A percentile compares a stretch with the other conserved stretches of the same genome.
These are phyloP conservation scores for Rotaria socialis DNA, from an alignment of 2,888 invertebrate genomes.

Conservation along the genomic window DNA sequence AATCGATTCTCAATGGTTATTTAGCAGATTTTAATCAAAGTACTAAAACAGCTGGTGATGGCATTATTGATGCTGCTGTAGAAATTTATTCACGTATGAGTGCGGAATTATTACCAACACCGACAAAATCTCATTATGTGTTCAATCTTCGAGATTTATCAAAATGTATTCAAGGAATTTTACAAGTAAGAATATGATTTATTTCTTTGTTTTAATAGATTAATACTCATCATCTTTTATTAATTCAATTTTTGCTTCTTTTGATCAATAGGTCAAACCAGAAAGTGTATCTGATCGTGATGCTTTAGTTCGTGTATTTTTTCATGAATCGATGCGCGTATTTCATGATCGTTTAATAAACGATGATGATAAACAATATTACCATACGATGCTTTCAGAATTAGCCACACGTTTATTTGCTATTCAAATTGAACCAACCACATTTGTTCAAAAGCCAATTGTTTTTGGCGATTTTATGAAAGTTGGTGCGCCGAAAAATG, in stretches of 20 bases:
- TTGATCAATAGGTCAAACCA: conserved; percentile 1
- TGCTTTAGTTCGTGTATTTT: conserved; percentile 57
- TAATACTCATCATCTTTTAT: too few species aligned
- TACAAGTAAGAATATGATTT: conserved; percentile 35
- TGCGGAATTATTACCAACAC: conserved; percentile 59
- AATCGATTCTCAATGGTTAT: conserved; percentile 71
- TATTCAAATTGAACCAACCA: conserved; percentile 57
- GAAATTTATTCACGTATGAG: conserved; percentile 60
- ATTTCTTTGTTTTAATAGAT: too few species aligned
- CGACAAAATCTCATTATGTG: conserved; percentile 60
- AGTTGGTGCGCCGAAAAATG: conserved; percentile 69
- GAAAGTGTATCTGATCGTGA: conserved; percentile 42
- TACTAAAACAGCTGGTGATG: conserved; percentile 55
- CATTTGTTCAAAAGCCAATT: conserved; percentile 60
- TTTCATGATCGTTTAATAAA: conserved; percentile 60
- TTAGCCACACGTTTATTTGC: conserved; percentile 58
- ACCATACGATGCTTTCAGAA: conserved; percentile 57
- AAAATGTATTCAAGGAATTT: conserved; percentile 75
- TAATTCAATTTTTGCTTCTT: background rate
- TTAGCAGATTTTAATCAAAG: conserved; percentile 71
- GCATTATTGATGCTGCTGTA: conserved; percentile 57
- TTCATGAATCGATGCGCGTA: conserved; percentile 59
- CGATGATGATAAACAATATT: conserved; percentile 58
- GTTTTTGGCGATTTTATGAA: conserved; percentile 80
- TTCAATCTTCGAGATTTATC: conserved; percentile 69